These are phyloP conservation scores for Amphiduros pacificus DNA, from an alignment of 2,888 invertebrate genomes.

Conservation along the genomic window DNA sequence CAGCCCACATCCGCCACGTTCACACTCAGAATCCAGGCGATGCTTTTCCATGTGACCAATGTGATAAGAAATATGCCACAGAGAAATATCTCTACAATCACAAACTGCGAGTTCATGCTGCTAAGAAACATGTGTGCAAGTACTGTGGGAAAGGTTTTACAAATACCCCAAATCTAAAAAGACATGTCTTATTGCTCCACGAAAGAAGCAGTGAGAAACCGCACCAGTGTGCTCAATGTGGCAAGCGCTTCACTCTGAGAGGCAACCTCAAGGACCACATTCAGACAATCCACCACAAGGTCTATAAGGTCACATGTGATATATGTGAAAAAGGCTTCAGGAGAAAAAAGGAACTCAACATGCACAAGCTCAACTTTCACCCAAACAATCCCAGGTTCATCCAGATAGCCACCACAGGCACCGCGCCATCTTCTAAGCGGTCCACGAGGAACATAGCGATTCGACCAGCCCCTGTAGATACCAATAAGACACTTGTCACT, in stretches of 20 bases:
- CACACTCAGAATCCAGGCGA: conserved; percentile 2
- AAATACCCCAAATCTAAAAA: neutral
- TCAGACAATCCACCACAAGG: conserved; percentile 4
- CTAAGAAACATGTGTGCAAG: neutral
- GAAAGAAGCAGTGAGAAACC: conserved; percentile 8
- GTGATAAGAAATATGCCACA: conserved; percentile 5
- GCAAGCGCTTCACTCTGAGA: conserved; percentile 3
- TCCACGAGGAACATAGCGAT: too few species aligned
- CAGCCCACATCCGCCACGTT: conserved; percentile 5
- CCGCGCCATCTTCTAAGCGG: too few species aligned
- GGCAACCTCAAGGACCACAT: conserved; percentile 13
- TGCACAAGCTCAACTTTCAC: conserved; percentile 1
- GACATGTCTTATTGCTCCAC: conserved; percentile 10
- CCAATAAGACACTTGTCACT: too few species aligned
- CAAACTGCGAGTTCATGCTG: conserved; percentile 8
- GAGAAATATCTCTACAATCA: conserved; percentile 14
- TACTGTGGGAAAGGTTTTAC: conserved; percentile 7
- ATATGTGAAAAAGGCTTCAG: conserved; percentile 7
- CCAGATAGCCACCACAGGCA: too few species aligned
- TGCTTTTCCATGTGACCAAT: conserved; percentile 7
- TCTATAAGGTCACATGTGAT: neutral
- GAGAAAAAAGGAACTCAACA: conserved; percentile 4
- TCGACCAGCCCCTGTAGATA: too few species aligned
- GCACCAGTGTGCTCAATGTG: conserved; percentile 9
- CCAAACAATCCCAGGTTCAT: too few species aligned